Evolutionary conservation across 2,113 vertebrate genomes (phyloP).

Genomic region (Polyodon spathula): DNA sequence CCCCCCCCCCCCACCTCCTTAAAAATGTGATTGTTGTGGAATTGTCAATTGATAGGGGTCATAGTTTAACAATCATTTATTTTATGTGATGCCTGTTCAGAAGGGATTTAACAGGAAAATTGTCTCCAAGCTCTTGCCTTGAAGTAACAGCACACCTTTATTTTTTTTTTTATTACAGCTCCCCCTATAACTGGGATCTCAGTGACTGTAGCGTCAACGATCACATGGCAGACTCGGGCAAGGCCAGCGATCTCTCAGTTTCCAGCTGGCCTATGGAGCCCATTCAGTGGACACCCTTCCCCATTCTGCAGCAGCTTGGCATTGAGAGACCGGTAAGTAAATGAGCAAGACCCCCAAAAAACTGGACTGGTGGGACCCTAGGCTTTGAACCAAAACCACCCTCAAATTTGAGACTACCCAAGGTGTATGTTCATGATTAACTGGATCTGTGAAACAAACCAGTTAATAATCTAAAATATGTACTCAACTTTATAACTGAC

Average conservation of each 20-base stretch:
- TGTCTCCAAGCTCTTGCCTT: background rate
- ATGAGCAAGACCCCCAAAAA: too few species aligned
- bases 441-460: too few species aligned
- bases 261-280: conserved; percentile 80
- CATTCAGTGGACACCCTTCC: conserved; percentile 71
- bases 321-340: conserved; percentile 45
- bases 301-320: conserved; percentile 63
- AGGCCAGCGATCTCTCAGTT: conserved; percentile 76
- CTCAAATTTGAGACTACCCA: too few species aligned
- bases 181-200: conserved; percentile 60
- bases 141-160: background rate
- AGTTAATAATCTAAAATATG: too few species aligned
- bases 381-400: too few species aligned
- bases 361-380: too few species aligned
- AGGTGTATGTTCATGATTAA: too few species aligned
- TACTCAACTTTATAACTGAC: too few species aligned
- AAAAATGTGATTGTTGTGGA: too few species aligned
- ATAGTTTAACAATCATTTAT: too few species aligned
- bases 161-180: conserved; percentile 40
- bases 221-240: conserved; percentile 72
- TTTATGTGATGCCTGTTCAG: background rate
- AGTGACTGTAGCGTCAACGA: conserved; percentile 71
- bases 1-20: too few species aligned
- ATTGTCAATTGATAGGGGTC: too few species aligned
- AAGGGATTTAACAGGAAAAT: background rate